Base-by-base conservation (phyloP, 1,140 invertebrate species). In the Orius laevigatus region DNA sequence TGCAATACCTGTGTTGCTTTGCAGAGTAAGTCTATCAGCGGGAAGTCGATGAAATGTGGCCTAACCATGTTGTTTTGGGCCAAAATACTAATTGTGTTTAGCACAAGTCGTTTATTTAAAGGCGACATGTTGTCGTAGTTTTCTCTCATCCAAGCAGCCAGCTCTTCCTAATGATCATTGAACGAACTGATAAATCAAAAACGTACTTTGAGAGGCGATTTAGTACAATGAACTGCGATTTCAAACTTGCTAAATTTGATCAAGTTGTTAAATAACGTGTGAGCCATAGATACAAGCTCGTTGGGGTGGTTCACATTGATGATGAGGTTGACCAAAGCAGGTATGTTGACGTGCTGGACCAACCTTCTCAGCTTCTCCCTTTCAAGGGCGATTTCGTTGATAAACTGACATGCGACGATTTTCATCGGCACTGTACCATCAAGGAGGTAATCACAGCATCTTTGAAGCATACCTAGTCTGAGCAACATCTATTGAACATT, bases 341-440 rank as follows among this genome's bases (percentile, higher is more conserved):
- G 18, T 2, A 45, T 45, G 8, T 19, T 19, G 8, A 31, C 25
- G 8, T 12, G 19, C 15, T 45, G 19, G 15, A 31, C 32, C 11
- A 45, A 31, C 15, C 25, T n/a, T n/a, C 43, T 18, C 2, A 45
- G 19, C 9, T 19, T 45, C 18, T 45, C 43, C 11, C 11, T 32
- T 19, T 45, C 32, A 5, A 31, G 20, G 3, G 32, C 10, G 11
- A 45, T 45, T n/a, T 45, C 43, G 15, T 45, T 45, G 15, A 45
- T 45, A 15, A 45, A 31, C 11, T 45, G 11, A n/a, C 43, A 45
- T 3, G 43, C 43, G 11, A n/a, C 43, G 2, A 45, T n/a, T 32
- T 45, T 45, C 43, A 45, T 45, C 15, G 20, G 19, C 5, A 32
- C 25, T 5, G 43, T 45, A 10, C 43, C 43, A 12, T 45, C 43